Base-by-base conservation (phyloP, 1,140 invertebrate species). In the Sarcophaga bullata region DNA sequence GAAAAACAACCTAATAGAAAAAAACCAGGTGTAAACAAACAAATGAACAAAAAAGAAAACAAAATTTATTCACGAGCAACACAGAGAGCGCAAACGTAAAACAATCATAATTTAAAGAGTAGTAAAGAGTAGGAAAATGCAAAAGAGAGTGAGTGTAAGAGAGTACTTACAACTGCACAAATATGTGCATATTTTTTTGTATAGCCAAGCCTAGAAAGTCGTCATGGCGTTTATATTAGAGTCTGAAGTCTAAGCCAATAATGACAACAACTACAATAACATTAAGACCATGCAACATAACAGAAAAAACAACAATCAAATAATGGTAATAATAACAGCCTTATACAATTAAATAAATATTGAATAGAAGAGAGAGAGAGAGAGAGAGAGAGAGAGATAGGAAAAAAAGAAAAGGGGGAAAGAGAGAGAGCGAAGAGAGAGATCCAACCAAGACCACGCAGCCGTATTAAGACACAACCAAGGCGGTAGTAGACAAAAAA, bases 141-240 rank as follows among this genome's bases (percentile, higher is more conserved):
- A n/a, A n/a, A 52, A 62, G 8, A 62, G 15, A 68, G 6, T 8
- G 58, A 68, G 6, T 17, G 19, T 68, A 68, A 9, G 6, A 10
- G 8, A 9, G 8, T 1, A 10, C 50, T 10, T 62, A n/a, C 4
- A 68, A 25, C n/a, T 68, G 62, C 62, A 19, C n/a, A 19, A n/a
- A 13, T 58, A 58, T n/a, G 15, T n/a, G n/a, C 11, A n/a, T n/a
- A 58, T n/a, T n/a, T 15, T 15, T n/a, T 58, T 4, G 15, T n/a
- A n/a, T 68, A 68, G 19, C 62, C 62, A 68, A 68, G 62, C 62
- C 62, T 68, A 68, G 62, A 68, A 68, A 68, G n/a, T 68, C 62
- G 19, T 68, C 15, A 68, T 68, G 6, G 58, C 7, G 19, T 68
- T 9, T 19, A 68, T 58, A n/a, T 58, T 58, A 7, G 54, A n/a